phyloP scores from a whole-genome alignment of 2,113 vertebrate genomes.

The Copsychus sechellarum region DNA sequence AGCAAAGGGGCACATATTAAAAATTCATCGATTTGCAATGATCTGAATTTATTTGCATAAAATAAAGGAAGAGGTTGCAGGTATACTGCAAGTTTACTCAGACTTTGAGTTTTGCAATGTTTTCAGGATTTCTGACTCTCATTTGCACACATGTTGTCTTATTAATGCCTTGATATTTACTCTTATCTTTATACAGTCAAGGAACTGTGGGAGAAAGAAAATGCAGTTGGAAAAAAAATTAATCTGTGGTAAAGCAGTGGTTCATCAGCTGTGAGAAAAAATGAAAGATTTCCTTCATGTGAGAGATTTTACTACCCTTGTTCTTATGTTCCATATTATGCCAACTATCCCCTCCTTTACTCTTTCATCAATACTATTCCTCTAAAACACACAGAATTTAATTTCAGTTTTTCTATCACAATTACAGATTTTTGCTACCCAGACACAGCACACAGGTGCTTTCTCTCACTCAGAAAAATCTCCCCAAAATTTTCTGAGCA shows the following conservation, averaged over 20 bases:
- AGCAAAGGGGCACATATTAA: background rate
- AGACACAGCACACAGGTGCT: background rate
- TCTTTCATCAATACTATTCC: background rate
- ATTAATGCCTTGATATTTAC: background rate
- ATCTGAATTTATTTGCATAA: background rate
- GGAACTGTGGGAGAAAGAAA: accelerated
- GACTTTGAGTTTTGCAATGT: background rate
- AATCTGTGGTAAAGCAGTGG: background rate
- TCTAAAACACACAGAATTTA: background rate
- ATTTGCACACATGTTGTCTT: accelerated
- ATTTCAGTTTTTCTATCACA: background rate
- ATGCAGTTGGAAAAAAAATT: background rate
- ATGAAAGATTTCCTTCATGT: background rate
- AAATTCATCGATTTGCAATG: background rate
- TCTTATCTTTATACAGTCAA: background rate
- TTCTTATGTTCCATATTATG: background rate
- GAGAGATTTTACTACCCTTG: background rate
- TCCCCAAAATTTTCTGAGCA: background rate
- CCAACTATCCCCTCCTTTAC: background rate
- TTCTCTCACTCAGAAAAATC: background rate
- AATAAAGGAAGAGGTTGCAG: accelerated
- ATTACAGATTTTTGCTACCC: background rate
- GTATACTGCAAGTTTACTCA: background rate
- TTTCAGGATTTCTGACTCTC: background rate
- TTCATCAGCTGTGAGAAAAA: background rate